These are phyloP conservation scores for Epinotia bilunana DNA, from an alignment of 2,888 invertebrate species.

Conservation along the genomic window DNA sequence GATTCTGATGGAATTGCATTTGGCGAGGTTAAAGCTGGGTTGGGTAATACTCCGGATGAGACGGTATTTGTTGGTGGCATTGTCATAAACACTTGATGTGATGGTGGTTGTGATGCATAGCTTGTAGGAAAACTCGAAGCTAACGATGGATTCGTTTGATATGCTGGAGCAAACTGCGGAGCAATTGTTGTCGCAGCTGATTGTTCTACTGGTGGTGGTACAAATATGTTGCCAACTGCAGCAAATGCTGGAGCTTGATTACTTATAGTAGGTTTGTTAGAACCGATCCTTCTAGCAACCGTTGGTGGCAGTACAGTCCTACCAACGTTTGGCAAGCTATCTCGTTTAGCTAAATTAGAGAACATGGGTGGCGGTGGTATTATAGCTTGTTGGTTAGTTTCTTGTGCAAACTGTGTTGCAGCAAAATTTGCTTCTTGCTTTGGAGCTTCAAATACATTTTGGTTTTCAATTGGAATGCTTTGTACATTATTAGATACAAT, in stretches of 20 bases:
- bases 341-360: slow-evolving; percentile 60
- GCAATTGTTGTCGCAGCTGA: background rate
- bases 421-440: slow-evolving; percentile 1
- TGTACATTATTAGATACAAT: slow-evolving; percentile 29
- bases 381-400: slow-evolving; percentile 49
- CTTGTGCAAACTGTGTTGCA: slow-evolving; percentile 22
- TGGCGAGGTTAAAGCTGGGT: background rate
- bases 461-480: slow-evolving; percentile 42
- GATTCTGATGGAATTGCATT: background rate
- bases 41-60: background rate
- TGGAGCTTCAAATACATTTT: slow-evolving; percentile 42
- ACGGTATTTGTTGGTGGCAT: background rate
- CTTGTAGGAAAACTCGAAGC: slow-evolving; percentile 1
- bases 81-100: slow-evolving; percentile 8
- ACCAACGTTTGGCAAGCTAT: slow-evolving; percentile 55
- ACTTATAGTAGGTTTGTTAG: slow-evolving; percentile 69
- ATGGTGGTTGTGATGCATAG: slow-evolving; percentile 4
- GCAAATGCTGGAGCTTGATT: slow-evolving; percentile 53
- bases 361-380: slow-evolving; percentile 80
- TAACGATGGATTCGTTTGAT: background rate
- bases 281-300: slow-evolving; percentile 71
- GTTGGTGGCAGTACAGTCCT: slow-evolving; percentile 75
- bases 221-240: slow-evolving; percentile 64
- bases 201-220: slow-evolving; percentile 55
- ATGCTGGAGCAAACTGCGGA: background rate